phyloP scores from a whole-genome alignment of 2,797 vertebrate genomes.

The Okamejei kenojei region DNA sequence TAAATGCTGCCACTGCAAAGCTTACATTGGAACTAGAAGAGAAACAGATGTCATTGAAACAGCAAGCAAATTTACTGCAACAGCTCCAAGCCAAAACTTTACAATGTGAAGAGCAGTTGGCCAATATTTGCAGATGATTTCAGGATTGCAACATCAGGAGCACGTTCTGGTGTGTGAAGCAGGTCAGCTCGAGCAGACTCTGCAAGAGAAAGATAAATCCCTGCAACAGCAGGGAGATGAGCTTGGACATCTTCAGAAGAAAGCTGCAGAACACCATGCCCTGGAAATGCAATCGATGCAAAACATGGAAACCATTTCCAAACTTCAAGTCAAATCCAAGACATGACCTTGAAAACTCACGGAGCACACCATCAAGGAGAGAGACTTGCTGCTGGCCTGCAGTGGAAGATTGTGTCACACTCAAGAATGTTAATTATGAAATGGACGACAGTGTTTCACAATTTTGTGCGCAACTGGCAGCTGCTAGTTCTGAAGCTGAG shows the following conservation, averaged over 20 bases:
- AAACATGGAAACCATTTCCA: conserved; percentile 56
- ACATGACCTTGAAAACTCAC: conserved; percentile 47
- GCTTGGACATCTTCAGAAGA: conserved; percentile 54
- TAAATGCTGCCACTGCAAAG: no score
- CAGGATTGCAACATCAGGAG: conserved; percentile 55
- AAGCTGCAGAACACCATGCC: conserved; percentile 54
- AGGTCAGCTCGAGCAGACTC: conserved; percentile 42
- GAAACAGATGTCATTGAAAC: conserved; percentile 46
- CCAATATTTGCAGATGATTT: conserved; percentile 52
- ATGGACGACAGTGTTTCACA: conserved; percentile 50
- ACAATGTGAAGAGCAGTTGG: conserved; percentile 52
- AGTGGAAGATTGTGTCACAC: conserved; percentile 48
- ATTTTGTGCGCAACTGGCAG: conserved; percentile 54
- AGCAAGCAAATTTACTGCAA: conserved; percentile 58
- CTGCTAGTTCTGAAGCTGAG: conserved; percentile 54
- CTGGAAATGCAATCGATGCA: conserved; percentile 58
- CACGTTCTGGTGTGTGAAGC: conserved; percentile 48
- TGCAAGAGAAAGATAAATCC: conserved; percentile 56
- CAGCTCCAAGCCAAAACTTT: conserved; percentile 54
- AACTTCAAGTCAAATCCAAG: conserved; percentile 54
- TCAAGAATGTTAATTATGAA: conserved; percentile 55
- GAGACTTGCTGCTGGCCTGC: conserved; percentile 57
- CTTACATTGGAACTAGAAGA: no score
- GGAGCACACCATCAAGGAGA: conserved; percentile 51
- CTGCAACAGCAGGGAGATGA: conserved; percentile 53